Evolutionary conservation across 2,888 invertebrate genomes (phyloP), one percentile per base, ranked within the genome.

Genomic region (Cephalotes varians): DNA sequence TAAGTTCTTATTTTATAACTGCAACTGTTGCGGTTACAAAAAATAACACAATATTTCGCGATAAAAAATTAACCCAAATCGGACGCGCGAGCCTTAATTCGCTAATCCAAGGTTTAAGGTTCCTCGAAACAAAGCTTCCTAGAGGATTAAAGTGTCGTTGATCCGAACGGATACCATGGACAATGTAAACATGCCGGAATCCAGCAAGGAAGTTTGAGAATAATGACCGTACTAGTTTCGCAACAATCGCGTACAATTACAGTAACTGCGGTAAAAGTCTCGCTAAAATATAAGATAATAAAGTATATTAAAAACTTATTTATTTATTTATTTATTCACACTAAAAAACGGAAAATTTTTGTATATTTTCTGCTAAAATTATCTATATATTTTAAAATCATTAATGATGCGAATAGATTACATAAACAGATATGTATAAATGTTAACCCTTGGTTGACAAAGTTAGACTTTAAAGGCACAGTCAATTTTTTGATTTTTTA

Each of bases 41-140:
- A n/a, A n/a, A n/a, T 25, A 51, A 64, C 64, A 7, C 6, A 69
- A 77, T 69, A 67, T 77, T 69, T 69, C 18, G 56, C 69, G 56
- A 69, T 79, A 44, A 79, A 79, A 79, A 69, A 79, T 79, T 58
- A 79, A 79, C 44, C 44, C 44, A 56, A 85, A 85, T 86, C 83
- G 82, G 85, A 74, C 69, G 28, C 3, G 56, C 21, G 31, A 40
- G 64, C 37, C 86, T 88, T 91, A 91, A 88, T 91, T 89, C 86
- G 87, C 87, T 89, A 90, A 91, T 85, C 89, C 86, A 47, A 84
- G 89, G 80, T 86, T 86, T 72, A 84, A 84, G 69, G 82, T 81
- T 64, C 84, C 82, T 86, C 72, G 86, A 88, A 87, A 89, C 86
- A 81, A 85, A 87, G 89, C 90, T 90, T 87, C 87, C 65, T 15